Conservation (phyloP, 2,113 vertebrate species). For the Romanogobio albipinnatus region DNA sequence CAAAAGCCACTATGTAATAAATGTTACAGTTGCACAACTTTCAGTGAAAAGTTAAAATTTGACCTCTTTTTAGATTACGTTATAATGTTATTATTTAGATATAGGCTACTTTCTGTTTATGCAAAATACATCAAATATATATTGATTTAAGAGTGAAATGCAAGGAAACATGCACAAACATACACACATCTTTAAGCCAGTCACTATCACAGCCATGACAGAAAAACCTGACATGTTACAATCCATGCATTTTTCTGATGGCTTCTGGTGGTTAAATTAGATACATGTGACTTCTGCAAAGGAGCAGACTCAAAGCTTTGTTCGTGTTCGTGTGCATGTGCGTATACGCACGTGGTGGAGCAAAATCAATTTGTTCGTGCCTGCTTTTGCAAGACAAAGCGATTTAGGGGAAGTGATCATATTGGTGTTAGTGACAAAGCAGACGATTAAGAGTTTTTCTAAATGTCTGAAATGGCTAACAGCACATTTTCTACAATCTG, state of each 20-base stretch:
- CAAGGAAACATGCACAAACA: neutral
- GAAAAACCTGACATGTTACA: neutral
- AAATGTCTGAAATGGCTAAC: neutral
- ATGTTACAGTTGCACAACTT: neutral
- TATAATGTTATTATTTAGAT: neutral
- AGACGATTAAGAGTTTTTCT: neutral
- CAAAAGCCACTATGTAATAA: neutral
- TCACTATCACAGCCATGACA: neutral
- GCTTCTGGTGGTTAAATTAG: slow-evolving; percentile 4
- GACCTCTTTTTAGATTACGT: neutral
- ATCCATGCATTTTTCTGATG: neutral
- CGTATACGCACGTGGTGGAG: neutral
- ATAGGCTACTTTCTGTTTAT: neutral
- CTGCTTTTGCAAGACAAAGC: neutral
- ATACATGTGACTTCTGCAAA: slow-evolving; percentile 26
- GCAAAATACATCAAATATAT: neutral
- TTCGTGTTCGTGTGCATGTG: neutral
- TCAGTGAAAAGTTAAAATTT: neutral
- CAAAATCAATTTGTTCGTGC: neutral
- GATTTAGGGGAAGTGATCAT: neutral
- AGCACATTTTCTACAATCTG: neutral
- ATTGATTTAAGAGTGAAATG: neutral
- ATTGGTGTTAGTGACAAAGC: neutral
- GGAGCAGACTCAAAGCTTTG: neutral
- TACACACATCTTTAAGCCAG: neutral